Percentiles rank a stretch among this genome's conserved stretches.
Evolutionary conservation across 92 coral and sea anemone species (phyloP).

Genomic region (Siderastrea siderea): DNA sequence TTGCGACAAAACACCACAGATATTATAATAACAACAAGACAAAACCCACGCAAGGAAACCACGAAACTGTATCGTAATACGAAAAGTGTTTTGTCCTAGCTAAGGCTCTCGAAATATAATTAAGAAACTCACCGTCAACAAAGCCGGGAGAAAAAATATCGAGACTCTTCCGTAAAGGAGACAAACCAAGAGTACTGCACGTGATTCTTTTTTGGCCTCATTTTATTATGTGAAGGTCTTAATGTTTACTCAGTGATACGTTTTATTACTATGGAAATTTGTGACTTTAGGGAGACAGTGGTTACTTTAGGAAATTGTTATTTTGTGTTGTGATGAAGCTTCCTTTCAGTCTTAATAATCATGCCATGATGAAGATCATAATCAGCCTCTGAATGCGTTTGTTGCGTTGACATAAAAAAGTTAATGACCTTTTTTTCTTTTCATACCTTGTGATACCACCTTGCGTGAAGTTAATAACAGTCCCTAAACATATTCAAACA

Average conservation of each 20-base stretch:
- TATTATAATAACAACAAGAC: neutral
- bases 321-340: constrained; percentile 3
- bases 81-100: neutral
- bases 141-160: neutral
- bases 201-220: neutral
- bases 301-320: constrained; percentile 2
- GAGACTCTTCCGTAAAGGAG: neutral
- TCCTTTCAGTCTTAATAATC: neutral
- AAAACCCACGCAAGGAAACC: neutral
- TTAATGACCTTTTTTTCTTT: neutral
- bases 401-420: neutral
- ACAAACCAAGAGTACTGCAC: neutral
- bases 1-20: neutral
- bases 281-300: neutral
- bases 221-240: neutral
- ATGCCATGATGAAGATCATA: neutral
- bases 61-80: neutral
- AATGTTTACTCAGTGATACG: constrained; percentile 6
- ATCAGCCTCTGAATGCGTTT: neutral
- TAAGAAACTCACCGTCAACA: neutral
- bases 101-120: neutral
- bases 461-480: neutral
- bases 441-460: neutral
- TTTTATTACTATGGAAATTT: constrained; percentile 9
- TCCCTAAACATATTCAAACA: neutral